phyloP scores from a whole-genome alignment of 2,113 vertebrate genomes.

The Holacanthus passer region DNA sequence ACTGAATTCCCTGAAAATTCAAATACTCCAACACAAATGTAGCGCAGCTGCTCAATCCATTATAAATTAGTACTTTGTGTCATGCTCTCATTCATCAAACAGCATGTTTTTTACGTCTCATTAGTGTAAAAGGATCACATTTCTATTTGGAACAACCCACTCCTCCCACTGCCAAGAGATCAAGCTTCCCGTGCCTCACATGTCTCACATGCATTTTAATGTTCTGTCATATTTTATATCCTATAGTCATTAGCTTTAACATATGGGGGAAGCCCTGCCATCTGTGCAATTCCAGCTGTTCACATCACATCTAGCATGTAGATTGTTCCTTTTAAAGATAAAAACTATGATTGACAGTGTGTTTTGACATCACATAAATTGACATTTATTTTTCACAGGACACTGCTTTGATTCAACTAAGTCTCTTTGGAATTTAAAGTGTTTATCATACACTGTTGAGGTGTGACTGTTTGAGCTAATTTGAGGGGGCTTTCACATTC shows the following conservation, averaged over 20 bases:
- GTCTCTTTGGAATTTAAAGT: conserved; percentile 19
- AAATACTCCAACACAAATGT: neutral
- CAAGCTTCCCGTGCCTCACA: conserved; percentile 13
- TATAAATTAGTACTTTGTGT: conserved; percentile 23
- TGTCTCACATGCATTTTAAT: conserved; percentile 62
- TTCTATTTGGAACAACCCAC: conserved; percentile 25
- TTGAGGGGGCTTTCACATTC: neutral
- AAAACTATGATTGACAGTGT: neutral
- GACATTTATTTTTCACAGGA: neutral
- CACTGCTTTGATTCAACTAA: neutral
- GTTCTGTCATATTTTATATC: conserved; percentile 44
- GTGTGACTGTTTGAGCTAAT: neutral
- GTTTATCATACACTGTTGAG: neutral
- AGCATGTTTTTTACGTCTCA: neutral
- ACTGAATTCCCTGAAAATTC: neutral
- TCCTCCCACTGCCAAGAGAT: conserved; percentile 29
- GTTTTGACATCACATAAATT: conserved; percentile 2
- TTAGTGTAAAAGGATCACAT: conserved; percentile 33
- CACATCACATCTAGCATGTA: conserved; percentile 14
- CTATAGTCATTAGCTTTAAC: conserved; percentile 54
- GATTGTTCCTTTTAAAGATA: conserved; percentile 12
- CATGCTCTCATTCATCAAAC: conserved; percentile 36
- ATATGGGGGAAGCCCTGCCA: conserved; percentile 58
- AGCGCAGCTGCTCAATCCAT: conserved; percentile 22
- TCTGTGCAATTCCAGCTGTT: conserved; percentile 65